A percentile compares a stretch with the other conserved stretches of the same genome.
Conservation (phyloP, 2,888 invertebrate genomes). For the Eristalis intricaria region DNA sequence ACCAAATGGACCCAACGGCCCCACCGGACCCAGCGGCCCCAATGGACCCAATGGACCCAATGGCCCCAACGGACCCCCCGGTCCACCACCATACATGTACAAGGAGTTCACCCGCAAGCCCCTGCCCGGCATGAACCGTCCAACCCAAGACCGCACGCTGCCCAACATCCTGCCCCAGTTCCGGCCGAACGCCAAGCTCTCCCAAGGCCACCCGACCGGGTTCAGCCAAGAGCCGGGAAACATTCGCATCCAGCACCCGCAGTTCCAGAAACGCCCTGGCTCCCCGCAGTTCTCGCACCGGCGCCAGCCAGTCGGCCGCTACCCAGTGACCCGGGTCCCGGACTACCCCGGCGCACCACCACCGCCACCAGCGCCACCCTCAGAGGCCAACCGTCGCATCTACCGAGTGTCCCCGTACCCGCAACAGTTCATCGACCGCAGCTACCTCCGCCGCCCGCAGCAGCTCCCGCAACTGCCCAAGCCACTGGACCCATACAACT, state of each 20-base stretch:
- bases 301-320: constrained; percentile 76
- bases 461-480: constrained; percentile 64
- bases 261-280: constrained; percentile 74
- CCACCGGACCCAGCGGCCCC: constrained; percentile 13
- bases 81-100: constrained; percentile 73
- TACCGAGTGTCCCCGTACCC: constrained; percentile 77
- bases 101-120: constrained; percentile 79
- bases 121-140: constrained; percentile 74
- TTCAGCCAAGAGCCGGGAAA: constrained; percentile 79
- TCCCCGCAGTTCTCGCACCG: constrained; percentile 79
- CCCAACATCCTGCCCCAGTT: constrained; percentile 89
- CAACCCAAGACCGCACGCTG: constrained; percentile 78
- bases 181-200: constrained; percentile 85
- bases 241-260: constrained; percentile 76
- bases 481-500: constrained; percentile 75
- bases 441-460: constrained; percentile 76
- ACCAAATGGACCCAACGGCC: constrained; percentile 17
- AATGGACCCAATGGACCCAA: constrained; percentile 26
- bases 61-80: constrained; percentile 62
- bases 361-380: constrained; percentile 70
- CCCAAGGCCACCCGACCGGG: constrained; percentile 80
- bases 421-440: constrained; percentile 74
- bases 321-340: constrained; percentile 77
- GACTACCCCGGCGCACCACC: constrained; percentile 75
- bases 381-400: constrained; percentile 78